phyloP scores from a whole-genome alignment of 2,888 invertebrate genomes.

The Morpho achilles region DNA sequence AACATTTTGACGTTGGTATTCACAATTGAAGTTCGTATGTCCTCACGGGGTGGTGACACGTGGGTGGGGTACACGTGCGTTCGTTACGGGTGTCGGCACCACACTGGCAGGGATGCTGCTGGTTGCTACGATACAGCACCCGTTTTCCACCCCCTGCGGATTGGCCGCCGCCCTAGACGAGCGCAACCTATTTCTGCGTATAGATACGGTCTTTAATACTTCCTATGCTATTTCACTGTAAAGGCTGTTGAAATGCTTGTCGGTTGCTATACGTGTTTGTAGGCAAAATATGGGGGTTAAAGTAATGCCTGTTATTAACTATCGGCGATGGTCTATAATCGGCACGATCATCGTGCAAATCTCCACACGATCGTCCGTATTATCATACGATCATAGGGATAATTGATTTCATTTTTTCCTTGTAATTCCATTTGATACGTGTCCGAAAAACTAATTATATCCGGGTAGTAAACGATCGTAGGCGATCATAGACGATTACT shows the following conservation, averaged over 20 bases:
- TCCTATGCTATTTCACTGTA: slow-evolving; percentile 73
- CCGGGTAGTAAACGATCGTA: too few species aligned
- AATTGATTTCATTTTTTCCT: too few species aligned
- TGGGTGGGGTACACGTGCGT: slow-evolving; percentile 45
- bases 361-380: too few species aligned
- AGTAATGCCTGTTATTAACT: too few species aligned
- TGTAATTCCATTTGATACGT: too few species aligned
- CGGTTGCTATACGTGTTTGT: slow-evolving; percentile 35
- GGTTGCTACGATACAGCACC: slow-evolving; percentile 73
- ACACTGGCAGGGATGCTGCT: slow-evolving; percentile 74
- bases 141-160: slow-evolving; percentile 53
- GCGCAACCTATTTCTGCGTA: slow-evolving; percentile 62
- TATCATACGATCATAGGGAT: too few species aligned
- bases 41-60: slow-evolving; percentile 16
- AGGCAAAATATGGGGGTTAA: slow-evolving; percentile 29
- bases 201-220: slow-evolving; percentile 42
- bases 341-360: too few species aligned
- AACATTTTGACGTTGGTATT: slow-evolving; percentile 49
- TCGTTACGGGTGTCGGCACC: slow-evolving; percentile 47
- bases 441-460: too few species aligned
- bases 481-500: too few species aligned
- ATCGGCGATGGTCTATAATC: too few species aligned
- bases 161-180: slow-evolving; percentile 68
- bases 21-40: slow-evolving; percentile 29
- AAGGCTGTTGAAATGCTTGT: slow-evolving; percentile 46